Percentiles rank a stretch among this genome's conserved stretches.
These are phyloP conservation scores for Liodrosophila aerea DNA, from an alignment of 2,888 invertebrate species.

Conservation along the genomic window DNA sequence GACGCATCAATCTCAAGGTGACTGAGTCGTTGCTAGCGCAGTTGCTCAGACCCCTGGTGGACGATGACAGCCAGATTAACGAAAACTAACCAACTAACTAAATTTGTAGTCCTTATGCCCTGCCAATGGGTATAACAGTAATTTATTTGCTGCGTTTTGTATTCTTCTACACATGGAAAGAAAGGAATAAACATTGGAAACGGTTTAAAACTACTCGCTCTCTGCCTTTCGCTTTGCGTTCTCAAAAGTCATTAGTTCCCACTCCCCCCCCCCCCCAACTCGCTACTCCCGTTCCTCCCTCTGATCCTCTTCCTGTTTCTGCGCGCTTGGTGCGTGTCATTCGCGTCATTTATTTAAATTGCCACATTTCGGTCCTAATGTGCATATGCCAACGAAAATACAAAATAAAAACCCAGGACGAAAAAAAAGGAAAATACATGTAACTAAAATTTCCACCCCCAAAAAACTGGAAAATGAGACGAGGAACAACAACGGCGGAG, in stretches of 20 bases:
- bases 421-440: slow-evolving; percentile 27
- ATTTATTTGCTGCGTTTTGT: slow-evolving; percentile 5
- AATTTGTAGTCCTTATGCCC: too few relatives aligned
- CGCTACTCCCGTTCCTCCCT: background rate
- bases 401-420: slow-evolving; percentile 3
- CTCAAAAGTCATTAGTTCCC: slow-evolving; percentile 64
- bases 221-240: slow-evolving; percentile 52
- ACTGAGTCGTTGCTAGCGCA: slow-evolving; percentile 14
- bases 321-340: slow-evolving; percentile 62
- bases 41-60: slow-evolving; percentile 24
- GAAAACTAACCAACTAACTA: too few relatives aligned
- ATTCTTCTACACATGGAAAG: too few relatives aligned
- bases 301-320: slow-evolving; percentile 5
- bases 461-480: slow-evolving; percentile 31
- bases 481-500: slow-evolving; percentile 38
- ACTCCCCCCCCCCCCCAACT: slow-evolving; percentile 4
- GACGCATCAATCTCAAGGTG: slow-evolving; percentile 4
- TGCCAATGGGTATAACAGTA: slow-evolving; percentile 3
- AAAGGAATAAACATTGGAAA: too few relatives aligned
- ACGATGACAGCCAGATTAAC: background rate
- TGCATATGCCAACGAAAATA: slow-evolving; percentile 59
- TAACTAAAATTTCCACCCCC: slow-evolving; percentile 53
- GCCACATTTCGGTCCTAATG: slow-evolving; percentile 69
- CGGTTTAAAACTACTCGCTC: slow-evolving; percentile 9
- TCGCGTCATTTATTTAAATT: slow-evolving; percentile 77